Base-by-base conservation (phyloP, 2,888 invertebrate species). In the Amiota minor region DNA sequence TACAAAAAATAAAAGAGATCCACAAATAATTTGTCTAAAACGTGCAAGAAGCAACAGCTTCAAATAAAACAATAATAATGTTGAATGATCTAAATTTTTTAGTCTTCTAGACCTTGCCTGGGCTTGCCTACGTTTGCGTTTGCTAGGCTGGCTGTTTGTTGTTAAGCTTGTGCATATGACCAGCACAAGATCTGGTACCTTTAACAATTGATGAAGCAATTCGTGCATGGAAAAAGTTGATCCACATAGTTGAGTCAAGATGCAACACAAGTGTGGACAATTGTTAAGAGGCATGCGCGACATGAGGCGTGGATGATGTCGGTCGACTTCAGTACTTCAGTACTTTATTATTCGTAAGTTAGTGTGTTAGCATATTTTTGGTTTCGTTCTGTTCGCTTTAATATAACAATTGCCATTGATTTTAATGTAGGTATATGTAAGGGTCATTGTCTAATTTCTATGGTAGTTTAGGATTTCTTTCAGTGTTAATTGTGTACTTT, bases 51-150 rank as follows among this genome's bases (percentile, higher is more conserved):
- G 49, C 23, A 45, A 68, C 65, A 65, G 11, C 65, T 47, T 47
- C 47, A 65, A 46, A 65, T n/a, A 53, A 18, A 12, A 18, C 62
- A 62, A 62, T 62, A 49, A 77, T 79, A 83, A 81, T 80, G 76
- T 76, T 74, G 74, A 74, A 78, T 78, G 82, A 81, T 84, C 82
- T 78, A 78, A 81, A 83, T 80, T 77, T 77, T 65, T 16, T 20
- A 16, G 12, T 59, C 16, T 59, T 16, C 59, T 20, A 59, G 18
- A 59, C 20, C 20, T 20, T 8, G 59, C 11, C 59, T 35, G 35
- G 35, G 35, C 35, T 35, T 35, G 59, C 11, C 59, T 35, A 8
- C 6, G 35, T 8, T 35, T 35, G 35, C 35, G 35, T 35, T 35
- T 35, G 35, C 6, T 23, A 2, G 23, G 23, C 23, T 23, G 1